These are phyloP conservation scores for Sebastes wilsoni DNA, from an alignment of 2,797 vertebrate genomes.

Conservation along the genomic window DNA sequence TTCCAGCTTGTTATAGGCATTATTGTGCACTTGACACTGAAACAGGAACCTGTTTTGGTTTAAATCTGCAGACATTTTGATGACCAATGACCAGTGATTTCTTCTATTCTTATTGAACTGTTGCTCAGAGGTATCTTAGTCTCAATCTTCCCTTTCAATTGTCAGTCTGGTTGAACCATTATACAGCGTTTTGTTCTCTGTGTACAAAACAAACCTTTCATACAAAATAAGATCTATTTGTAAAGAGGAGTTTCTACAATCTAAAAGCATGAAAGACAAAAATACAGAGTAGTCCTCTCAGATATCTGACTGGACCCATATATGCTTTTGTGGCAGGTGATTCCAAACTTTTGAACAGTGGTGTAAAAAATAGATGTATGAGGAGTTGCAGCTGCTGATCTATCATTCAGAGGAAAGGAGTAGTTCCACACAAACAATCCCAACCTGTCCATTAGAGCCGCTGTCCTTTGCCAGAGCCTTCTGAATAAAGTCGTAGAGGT, in stretches of 20 bases:
- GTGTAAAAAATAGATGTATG: not conserved
- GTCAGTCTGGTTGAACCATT: not conserved
- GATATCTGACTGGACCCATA: not conserved
- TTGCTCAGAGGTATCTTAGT: not conserved
- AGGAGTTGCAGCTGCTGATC: not conserved
- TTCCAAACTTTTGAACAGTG: not conserved
- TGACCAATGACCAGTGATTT: not conserved
- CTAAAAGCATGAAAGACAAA: not conserved
- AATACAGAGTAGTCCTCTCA: not conserved
- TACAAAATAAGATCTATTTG: too few relatives aligned
- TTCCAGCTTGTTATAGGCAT: not conserved
- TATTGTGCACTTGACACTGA: not conserved
- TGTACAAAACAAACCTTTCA: too few relatives aligned
- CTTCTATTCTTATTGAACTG: not conserved
- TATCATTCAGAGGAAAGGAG: not conserved
- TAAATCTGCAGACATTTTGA: not conserved
- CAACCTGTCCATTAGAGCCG: constrained; percentile 81
- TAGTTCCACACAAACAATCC: not conserved
- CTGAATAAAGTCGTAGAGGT: constrained; percentile 89
- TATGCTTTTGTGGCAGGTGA: not conserved
- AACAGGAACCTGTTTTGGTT: not conserved
- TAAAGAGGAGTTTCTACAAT: not conserved
- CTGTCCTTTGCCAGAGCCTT: constrained; percentile 83
- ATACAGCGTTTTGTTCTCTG: too few relatives aligned
- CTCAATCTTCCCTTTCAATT: not conserved